Evolutionary conservation across 53 echinoderm and acorn worm genomes (phyloP), one percentile per base, ranked within the genome.

Genomic region (Astropecten irregularis): DNA sequence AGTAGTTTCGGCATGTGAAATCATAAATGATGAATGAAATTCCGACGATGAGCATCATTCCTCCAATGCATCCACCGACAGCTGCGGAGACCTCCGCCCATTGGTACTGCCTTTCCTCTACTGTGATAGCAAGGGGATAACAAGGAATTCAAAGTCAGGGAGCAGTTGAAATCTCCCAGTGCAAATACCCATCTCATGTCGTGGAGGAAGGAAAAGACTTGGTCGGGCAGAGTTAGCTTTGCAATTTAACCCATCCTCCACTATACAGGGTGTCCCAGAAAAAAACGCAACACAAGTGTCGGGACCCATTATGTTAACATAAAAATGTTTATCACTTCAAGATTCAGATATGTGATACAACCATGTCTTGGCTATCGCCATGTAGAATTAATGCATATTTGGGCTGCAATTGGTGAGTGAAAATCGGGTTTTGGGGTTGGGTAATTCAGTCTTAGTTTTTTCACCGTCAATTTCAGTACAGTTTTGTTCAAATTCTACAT

Each of bases 1-100:
- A 49, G 40, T 88, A 88, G 21, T 88, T 40, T 1, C 88, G 74
- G 38, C 82, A 88, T 15, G 63, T 71, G 72, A 65, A 66, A 28
- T 88, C 88, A 35, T 88, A 82, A 13, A 70, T 19, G 19, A 82
- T 49, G 52, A 88, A 82, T 0, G 46, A 13, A 0, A 71, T 36
- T 2, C 88, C 88, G 0, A 88, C 47, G 38, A 88, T n/a, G 1
- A 71, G 82, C 13, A 88, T 58, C 71, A 88, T 70, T 2, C 56
- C 69, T 1, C 82, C 82, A 2, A 88, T 39, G 44, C 47, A 49
- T 10, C 82, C 88, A 23, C 69, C 88, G 0, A 72, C 82, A 3
- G 62, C 71, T 10, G 88, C 88, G 1, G 82, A 70, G 22, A 88
- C 36, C 16, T 70, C 82, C 8, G 39, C 13, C 71, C 71, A 82